Evolutionary conservation across 2,888 invertebrate species (phyloP).

Genomic region (Mythimna albipuncta): DNA sequence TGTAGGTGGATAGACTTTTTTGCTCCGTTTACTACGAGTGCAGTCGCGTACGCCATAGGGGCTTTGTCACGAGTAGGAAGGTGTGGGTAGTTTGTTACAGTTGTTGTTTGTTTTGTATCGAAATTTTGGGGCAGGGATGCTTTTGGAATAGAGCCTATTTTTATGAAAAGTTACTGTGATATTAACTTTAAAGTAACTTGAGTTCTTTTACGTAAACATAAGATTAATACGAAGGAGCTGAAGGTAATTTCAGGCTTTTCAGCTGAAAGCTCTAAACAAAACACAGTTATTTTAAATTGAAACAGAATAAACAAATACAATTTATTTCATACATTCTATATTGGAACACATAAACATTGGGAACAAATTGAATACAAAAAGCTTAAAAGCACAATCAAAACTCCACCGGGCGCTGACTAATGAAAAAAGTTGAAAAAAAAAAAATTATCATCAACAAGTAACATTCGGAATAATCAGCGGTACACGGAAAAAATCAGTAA

Average conservation of each 20-base stretch:
- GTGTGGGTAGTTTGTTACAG: slow-evolving; percentile 6
- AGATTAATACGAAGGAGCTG: not conserved
- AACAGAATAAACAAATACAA: slow-evolving; percentile 52
- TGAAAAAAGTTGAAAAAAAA: slow-evolving; percentile 84
- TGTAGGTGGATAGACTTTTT: slow-evolving; percentile 3
- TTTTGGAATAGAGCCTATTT: not conserved
- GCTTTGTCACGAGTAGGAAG: slow-evolving; percentile 26
- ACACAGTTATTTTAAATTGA: slow-evolving; percentile 50
- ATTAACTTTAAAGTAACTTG: not conserved
- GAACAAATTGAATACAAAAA: slow-evolving; percentile 70
- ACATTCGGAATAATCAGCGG: slow-evolving; percentile 91
- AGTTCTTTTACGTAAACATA: no score
- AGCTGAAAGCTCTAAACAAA: slow-evolving; percentile 34
- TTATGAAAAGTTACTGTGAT: not conserved
- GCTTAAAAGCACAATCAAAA: slow-evolving; percentile 74
- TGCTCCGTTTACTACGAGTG: slow-evolving; percentile 18
- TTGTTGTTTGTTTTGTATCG: slow-evolving; percentile 24
- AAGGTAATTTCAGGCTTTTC: slow-evolving; percentile 11
- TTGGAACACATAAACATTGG: slow-evolving; percentile 62
- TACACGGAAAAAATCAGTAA: slow-evolving; percentile 91
- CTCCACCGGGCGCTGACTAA: slow-evolving; percentile 77
- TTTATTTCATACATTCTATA: slow-evolving; percentile 60
- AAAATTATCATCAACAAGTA: slow-evolving; percentile 90
- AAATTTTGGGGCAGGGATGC: not conserved
- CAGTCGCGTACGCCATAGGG: slow-evolving; percentile 37